Percentiles rank a stretch among this genome's conserved stretches.
These are phyloP conservation scores for Micromussa lordhowensis DNA, from an alignment of 92 coral and sea anemone genomes.

Conservation along the genomic window DNA sequence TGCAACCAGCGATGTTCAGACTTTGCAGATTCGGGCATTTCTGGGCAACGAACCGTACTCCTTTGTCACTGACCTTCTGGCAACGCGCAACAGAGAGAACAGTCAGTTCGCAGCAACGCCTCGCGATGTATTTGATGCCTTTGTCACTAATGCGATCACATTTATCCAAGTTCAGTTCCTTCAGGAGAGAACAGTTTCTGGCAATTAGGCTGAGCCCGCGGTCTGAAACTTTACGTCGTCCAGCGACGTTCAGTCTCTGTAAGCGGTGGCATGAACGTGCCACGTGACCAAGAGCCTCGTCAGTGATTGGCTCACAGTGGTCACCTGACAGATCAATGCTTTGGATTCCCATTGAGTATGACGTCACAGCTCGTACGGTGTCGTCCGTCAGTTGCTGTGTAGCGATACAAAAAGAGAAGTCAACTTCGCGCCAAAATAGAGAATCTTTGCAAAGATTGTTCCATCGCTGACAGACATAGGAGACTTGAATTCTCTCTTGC, in stretches of 20 bases:
- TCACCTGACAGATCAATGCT: constrained; percentile 87
- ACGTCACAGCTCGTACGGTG: constrained; percentile 64
- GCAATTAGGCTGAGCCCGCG: constrained; percentile 75
- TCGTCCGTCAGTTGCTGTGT: constrained; percentile 61
- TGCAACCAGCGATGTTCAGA: constrained; percentile 80
- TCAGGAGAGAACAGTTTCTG: constrained; percentile 70
- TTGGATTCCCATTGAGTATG: constrained; percentile 80
- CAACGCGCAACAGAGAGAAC: constrained; percentile 75
- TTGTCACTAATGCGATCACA: constrained; percentile 74
- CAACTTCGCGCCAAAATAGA: constrained; percentile 84
- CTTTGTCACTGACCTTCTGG: constrained; percentile 75
- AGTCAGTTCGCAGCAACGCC: constrained; percentile 65
- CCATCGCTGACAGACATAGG: constrained; percentile 86
- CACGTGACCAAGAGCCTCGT: constrained; percentile 76
- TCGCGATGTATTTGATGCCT: constrained; percentile 75
- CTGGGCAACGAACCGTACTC: constrained; percentile 65
- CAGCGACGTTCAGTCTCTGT: constrained; percentile 72
- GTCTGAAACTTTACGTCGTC: constrained; percentile 72
- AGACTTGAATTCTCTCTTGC: constrained; percentile 71
- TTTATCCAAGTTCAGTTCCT: constrained; percentile 68
- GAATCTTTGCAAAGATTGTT: constrained; percentile 85
- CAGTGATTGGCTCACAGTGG: constrained; percentile 83
- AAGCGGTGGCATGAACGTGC: constrained; percentile 80
- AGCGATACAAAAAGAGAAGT: constrained; percentile 68
- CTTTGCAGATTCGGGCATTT: constrained; percentile 67